Conservation (phyloP, 2,888 invertebrate genomes). For the Cinara cedri region DNA sequence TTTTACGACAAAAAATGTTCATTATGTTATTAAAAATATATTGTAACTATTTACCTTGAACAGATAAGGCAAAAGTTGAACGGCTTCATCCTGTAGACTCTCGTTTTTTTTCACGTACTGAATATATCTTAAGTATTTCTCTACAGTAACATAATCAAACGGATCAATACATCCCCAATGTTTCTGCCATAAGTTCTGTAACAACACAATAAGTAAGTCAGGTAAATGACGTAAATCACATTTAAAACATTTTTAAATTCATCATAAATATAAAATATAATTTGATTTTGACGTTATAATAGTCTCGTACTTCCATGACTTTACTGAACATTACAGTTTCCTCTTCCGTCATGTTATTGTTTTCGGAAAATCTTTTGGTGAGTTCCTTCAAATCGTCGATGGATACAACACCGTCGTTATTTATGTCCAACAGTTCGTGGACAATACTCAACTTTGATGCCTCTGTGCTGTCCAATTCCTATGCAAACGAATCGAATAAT, state of each 20-base stretch:
- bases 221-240: constrained; percentile 13
- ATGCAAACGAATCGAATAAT: background rate
- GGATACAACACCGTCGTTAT: constrained; percentile 84
- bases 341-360: constrained; percentile 74
- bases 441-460: constrained; percentile 84
- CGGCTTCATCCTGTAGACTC: constrained; percentile 73
- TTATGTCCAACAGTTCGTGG: constrained; percentile 81
- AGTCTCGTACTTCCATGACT: constrained; percentile 70
- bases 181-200: constrained; percentile 78
- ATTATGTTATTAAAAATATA: too few species aligned
- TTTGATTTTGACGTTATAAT: background rate
- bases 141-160: constrained; percentile 81
- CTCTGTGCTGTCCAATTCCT: constrained; percentile 66
- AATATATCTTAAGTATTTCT: constrained; percentile 82
- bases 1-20: too few species aligned
- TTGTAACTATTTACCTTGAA: constrained; percentile 72
- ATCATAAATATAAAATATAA: background rate
- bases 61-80: constrained; percentile 79
- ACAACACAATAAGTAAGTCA: constrained; percentile 59
- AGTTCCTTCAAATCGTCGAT: constrained; percentile 80
- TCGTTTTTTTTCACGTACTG: constrained; percentile 80
- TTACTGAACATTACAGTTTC: constrained; percentile 74
- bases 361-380: constrained; percentile 74
- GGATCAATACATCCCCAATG: constrained; percentile 83
- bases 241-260: background rate